Conservation (phyloP, 2,797 vertebrate genomes). For the Acanthornis magna region DNA sequence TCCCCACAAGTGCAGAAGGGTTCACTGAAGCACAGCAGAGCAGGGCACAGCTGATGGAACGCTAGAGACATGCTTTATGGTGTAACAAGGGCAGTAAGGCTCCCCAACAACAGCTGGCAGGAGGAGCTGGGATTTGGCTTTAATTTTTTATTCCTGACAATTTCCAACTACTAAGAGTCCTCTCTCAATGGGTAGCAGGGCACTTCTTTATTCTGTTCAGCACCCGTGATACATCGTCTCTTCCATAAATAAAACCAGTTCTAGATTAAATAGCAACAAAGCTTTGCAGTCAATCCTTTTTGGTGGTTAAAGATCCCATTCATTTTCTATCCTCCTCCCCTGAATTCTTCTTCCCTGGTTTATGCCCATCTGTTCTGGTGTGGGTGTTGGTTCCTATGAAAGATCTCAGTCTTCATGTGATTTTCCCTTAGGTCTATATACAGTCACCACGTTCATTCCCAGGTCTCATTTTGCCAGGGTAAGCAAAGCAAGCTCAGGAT, state of each 20-base stretch:
- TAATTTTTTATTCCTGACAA: not conserved
- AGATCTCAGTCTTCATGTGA: not conserved
- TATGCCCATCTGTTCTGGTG: not conserved
- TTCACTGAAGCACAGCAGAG: not conserved
- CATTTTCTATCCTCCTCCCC: not conserved
- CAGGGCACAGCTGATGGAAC: not conserved
- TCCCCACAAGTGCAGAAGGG: not conserved
- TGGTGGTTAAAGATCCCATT: not conserved
- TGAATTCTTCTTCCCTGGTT: not conserved
- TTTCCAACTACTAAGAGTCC: not conserved
- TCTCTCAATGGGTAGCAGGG: not conserved
- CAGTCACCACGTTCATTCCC: not conserved
- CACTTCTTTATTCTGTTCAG: not conserved
- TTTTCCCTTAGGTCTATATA: not conserved
- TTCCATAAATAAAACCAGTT: not conserved
- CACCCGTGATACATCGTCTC: rapidly evolving
- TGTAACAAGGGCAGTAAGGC: not conserved
- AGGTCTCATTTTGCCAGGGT: not conserved
- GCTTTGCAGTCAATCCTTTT: not conserved
- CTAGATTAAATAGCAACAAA: not conserved
- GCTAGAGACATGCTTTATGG: rapidly evolving
- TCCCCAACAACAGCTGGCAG: not conserved
- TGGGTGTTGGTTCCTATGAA: not conserved
- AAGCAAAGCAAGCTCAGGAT: not conserved
- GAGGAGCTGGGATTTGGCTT: not conserved